These are phyloP conservation scores for Ladona fulva DNA, from an alignment of 1,140 invertebrate species.

Conservation along the genomic window DNA sequence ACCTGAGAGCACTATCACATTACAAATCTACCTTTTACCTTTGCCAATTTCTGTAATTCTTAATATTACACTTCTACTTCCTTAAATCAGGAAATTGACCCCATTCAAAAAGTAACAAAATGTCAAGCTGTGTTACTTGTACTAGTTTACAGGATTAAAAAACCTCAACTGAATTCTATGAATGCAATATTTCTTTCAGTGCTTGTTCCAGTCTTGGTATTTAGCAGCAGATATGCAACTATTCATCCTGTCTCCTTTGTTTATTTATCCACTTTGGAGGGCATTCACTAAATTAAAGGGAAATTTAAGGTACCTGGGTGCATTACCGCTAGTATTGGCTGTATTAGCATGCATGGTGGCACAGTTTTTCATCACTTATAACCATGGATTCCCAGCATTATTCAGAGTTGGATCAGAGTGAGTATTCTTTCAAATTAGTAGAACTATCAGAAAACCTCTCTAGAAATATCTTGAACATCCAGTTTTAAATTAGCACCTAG, in stretches of 20 bases:
- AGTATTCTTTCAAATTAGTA: background rate
- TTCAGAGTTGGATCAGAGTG: background rate
- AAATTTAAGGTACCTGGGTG: background rate
- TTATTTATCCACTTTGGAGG: constrained; percentile 27
- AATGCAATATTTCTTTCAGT: too few relatives aligned
- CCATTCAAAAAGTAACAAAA: too few relatives aligned
- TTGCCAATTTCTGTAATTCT: too few relatives aligned
- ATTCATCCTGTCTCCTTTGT: constrained; percentile 38
- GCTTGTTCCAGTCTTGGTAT: constrained; percentile 47
- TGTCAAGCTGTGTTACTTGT: too few relatives aligned
- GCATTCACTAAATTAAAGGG: background rate
- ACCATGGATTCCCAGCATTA: background rate
- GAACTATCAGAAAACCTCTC: background rate
- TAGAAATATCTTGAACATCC: too few relatives aligned
- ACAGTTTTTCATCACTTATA: background rate
- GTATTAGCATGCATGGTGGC: background rate
- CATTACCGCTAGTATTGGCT: background rate
- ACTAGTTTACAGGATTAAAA: too few relatives aligned
- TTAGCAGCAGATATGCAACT: constrained; percentile 45
- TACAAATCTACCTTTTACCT: too few relatives aligned
- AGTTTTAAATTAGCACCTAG: too few relatives aligned
- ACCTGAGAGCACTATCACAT: too few relatives aligned
- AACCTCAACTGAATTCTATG: too few relatives aligned
- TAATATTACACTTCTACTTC: too few relatives aligned
- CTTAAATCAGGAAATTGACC: too few relatives aligned